Percentiles rank a stretch among this genome's conserved stretches.
phyloP scores from a whole-genome alignment of 2,797 vertebrate genomes.

The Sebastes itinus region DNA sequence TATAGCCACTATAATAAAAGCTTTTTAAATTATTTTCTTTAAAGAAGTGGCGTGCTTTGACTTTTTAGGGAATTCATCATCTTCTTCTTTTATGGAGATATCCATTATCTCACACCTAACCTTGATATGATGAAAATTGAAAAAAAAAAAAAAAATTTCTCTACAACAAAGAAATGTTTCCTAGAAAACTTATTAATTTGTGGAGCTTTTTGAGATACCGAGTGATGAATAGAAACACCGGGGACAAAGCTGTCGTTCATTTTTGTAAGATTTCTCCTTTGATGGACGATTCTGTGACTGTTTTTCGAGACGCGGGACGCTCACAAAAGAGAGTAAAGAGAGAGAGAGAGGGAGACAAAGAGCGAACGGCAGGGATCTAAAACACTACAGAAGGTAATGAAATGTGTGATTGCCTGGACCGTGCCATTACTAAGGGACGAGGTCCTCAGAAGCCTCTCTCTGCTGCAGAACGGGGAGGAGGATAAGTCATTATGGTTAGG shows the following conservation, averaged over 20 bases:
- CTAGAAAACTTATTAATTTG: neutral
- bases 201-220: neutral
- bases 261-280: constrained; percentile 15
- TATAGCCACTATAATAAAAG: neutral
- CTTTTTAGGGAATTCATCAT: neutral
- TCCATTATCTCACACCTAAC: neutral
- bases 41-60: neutral
- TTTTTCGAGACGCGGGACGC: neutral
- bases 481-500: constrained; percentile 58
- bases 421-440: constrained; percentile 39
- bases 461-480: constrained; percentile 44
- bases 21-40: neutral
- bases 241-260: neutral
- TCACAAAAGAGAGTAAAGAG: constrained; percentile 8
- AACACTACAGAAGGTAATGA: constrained; percentile 60
- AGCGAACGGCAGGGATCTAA: constrained; percentile 32
- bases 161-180: neutral
- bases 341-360: constrained; percentile 2
- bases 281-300: neutral
- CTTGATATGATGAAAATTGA: neutral
- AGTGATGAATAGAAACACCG: constrained; percentile 16
- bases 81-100: neutral
- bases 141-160: neutral
- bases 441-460: constrained; percentile 46
- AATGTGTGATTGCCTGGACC: constrained; percentile 65